Percentiles rank a stretch among this genome's conserved stretches.
Evolutionary conservation across 1,140 invertebrate species (phyloP).

Genomic region (Drosophila tropicalis): DNA sequence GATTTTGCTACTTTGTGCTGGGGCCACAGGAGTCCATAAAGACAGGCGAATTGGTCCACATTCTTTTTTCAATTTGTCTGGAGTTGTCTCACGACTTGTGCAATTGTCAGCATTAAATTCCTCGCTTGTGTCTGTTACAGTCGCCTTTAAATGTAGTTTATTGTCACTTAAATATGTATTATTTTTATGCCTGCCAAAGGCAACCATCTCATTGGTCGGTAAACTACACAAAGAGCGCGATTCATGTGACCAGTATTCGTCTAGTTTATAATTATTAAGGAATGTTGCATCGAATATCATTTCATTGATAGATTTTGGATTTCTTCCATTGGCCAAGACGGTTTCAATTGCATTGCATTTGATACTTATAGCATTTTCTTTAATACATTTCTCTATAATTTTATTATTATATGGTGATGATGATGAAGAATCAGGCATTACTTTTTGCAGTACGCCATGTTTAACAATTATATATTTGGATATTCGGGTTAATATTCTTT

Average conservation of each 20-base stretch:
- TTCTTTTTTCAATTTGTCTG: background rate
- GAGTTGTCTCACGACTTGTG: background rate
- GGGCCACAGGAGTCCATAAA: background rate
- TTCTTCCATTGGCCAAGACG: background rate
- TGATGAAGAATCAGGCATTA: background rate
- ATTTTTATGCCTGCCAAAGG: background rate
- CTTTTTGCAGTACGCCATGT: background rate
- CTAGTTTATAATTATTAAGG: background rate
- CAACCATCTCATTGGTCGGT: background rate
- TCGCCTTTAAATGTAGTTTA: background rate
- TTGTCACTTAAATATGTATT: background rate
- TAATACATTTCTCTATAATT: background rate
- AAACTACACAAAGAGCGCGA: background rate
- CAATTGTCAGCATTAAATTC: background rate
- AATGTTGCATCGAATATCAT: conserved; percentile 9
- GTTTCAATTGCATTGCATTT: background rate
- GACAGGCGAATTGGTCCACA: background rate
- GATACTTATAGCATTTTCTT: too few species aligned
- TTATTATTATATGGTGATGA: background rate
- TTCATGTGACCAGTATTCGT: background rate
- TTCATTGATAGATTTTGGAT: background rate
- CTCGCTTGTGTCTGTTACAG: background rate
- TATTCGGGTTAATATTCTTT: background rate
- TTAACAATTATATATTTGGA: background rate
- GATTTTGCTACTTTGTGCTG: conserved; percentile 13